phyloP scores from a whole-genome alignment of 2,888 invertebrate species.

The Calliphora vomitoria region DNA sequence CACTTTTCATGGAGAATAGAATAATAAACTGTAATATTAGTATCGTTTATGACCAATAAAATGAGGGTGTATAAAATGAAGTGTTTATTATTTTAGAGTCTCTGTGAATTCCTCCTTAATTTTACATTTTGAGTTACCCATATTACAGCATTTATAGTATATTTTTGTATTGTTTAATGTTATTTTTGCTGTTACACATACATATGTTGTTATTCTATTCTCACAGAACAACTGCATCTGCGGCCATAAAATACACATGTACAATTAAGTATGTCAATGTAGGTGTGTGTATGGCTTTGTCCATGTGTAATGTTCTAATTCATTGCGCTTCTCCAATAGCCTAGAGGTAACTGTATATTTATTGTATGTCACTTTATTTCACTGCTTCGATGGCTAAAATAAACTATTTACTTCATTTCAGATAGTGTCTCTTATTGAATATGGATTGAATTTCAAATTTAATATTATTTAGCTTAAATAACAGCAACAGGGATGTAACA shows the following conservation, averaged over 20 bases:
- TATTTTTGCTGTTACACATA: background rate
- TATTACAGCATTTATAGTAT: background rate
- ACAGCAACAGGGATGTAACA: too few relatives aligned
- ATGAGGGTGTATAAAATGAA: too few relatives aligned
- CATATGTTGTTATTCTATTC: constrained; percentile 9
- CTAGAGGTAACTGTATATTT: constrained; percentile 16
- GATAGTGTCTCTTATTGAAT: background rate
- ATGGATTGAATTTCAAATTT: background rate
- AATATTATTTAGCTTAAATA: background rate
- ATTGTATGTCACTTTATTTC: background rate
- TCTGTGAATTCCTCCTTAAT: background rate
- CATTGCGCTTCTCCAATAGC: constrained; percentile 19
- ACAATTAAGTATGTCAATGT: constrained; percentile 24
- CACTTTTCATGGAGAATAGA: background rate
- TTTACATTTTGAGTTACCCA: background rate
- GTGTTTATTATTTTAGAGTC: too few relatives aligned
- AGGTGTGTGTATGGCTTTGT: background rate
- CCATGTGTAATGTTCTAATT: constrained; percentile 15
- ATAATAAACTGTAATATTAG: too few relatives aligned
- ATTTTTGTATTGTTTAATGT: constrained; percentile 12
- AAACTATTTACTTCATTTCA: background rate
- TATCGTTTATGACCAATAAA: too few relatives aligned
- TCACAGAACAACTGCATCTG: constrained; percentile 20
- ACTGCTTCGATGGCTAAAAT: too few relatives aligned
- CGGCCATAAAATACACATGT: constrained; percentile 23